phyloP scores from a whole-genome alignment of 2,797 vertebrate species.

The Centroberyx gerrardi region DNA sequence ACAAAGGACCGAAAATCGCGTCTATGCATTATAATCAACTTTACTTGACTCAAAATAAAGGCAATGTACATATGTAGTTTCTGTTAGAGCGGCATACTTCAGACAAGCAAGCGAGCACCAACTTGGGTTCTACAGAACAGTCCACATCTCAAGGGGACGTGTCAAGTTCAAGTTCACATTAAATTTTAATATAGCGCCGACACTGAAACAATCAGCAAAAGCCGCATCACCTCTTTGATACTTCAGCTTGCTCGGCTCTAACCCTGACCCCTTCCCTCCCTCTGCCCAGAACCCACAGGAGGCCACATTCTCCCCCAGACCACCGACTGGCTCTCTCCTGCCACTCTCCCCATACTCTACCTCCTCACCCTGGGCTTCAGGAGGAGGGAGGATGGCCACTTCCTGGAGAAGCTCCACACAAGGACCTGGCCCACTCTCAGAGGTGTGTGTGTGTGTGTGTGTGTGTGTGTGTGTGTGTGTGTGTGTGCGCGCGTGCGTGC shows the following conservation, averaged over 20 bases:
- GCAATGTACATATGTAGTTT: no score
- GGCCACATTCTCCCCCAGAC: constrained; percentile 20
- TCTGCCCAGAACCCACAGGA: constrained; percentile 25
- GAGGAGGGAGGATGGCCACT: constrained; percentile 73
- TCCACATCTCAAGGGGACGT: constrained; percentile 21
- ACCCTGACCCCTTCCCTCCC: neutral
- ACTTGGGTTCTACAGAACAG: constrained; percentile 14
- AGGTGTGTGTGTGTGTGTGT: constrained; percentile 61
- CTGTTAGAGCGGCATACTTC: no score
- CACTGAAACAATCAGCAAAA: constrained; percentile 10
- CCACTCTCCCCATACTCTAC: constrained; percentile 66
- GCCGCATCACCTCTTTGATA: no score
- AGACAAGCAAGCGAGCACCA: no score
- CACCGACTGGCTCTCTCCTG: constrained; percentile 55
- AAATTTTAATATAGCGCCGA: constrained; percentile 36
- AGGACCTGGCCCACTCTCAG: constrained; percentile 76
- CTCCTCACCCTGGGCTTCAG: constrained; percentile 81
- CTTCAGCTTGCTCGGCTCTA: no score
- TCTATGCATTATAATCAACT: no score
- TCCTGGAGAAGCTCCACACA: constrained; percentile 74
- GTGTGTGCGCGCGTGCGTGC: constrained; percentile 2
- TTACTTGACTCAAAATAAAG: no score
- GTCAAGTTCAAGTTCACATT: constrained; percentile 41
- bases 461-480: constrained; percentile 15
- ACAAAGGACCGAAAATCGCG: no score